Evolutionary conservation across 2,113 vertebrate genomes (phyloP), one percentile per base, ranked within the genome.

Genomic region (Clarias gariepinus): DNA sequence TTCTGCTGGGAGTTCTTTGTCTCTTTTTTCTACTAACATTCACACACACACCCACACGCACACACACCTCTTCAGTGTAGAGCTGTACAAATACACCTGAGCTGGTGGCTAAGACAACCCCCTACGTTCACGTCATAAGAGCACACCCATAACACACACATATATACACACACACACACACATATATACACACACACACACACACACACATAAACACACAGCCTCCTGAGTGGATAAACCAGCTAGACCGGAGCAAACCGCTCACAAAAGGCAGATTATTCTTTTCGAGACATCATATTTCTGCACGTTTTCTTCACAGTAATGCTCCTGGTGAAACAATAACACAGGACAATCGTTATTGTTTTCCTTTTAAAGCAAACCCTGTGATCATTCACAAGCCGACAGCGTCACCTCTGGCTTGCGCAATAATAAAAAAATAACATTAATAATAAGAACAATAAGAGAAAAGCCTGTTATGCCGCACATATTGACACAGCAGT

Each of bases 41-140:
- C 61, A 21, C 30, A 73, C 69, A 41, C 69, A 69, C 66, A 73
- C 69, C 41, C 69, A 52, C 73, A 76, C 36, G 52, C 73, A 76
- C 74, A 78, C 11, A 53, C 81, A 63, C 23, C 61, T 8, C 52
- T 16, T 1, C n/a, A 58, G 58, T 33, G 55, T 58, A 18, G 25
- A 80, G 30, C 73, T 82, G 57, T 88, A 88, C 85, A 91, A 92
- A 91, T 92, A 93, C 92, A 95, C 94, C 94, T 95, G 94, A 92
- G 91, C 89, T 87, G 55, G 86, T 88, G 89, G 80, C 88, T 91
- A 91, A 91, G 91, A 88, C 93, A 93, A 25, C 85, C 93, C 93
- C 90, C 83, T 61, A 18, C 8, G 36, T 64, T 84, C 86, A 87
- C 88, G 91, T 93, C 90, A 91, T 86, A 52, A 61, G 74, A 89